Percentiles rank a stretch among this genome's conserved stretches.
These are phyloP conservation scores for Labeo calbasu DNA, from an alignment of 2,797 vertebrate species.

Conservation along the genomic window DNA sequence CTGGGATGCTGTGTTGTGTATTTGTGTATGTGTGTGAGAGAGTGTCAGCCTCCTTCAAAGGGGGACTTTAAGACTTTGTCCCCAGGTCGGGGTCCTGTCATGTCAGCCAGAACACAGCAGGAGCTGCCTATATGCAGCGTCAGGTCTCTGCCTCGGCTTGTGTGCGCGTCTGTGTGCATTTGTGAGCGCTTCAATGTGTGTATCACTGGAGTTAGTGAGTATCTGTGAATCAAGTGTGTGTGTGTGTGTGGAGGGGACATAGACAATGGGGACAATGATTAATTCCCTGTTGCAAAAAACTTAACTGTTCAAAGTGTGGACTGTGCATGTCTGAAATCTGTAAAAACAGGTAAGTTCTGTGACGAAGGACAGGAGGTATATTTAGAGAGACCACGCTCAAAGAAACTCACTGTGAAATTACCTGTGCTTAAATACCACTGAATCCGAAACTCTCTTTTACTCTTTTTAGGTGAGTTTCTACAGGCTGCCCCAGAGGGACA, in stretches of 20 bases:
- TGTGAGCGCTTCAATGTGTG: slow-evolving; percentile 31
- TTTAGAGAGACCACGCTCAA: slow-evolving; percentile 35
- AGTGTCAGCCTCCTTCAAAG: slow-evolving; percentile 46
- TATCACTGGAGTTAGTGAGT: neutral
- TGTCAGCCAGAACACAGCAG: slow-evolving; percentile 60
- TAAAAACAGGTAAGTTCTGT: slow-evolving; percentile 58
- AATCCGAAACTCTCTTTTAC: neutral
- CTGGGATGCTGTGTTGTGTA: slow-evolving; percentile 24
- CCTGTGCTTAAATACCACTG: neutral
- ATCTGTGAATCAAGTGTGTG: neutral
- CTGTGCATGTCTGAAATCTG: slow-evolving; percentile 66
- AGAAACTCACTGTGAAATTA: neutral
- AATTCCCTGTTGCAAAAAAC: slow-evolving; percentile 75
- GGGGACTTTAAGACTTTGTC: slow-evolving; percentile 66
- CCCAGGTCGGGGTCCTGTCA: slow-evolving; percentile 63
- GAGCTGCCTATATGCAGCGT: slow-evolving; percentile 65
- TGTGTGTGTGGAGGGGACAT: slow-evolving; percentile 7
- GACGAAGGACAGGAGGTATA: slow-evolving; percentile 41
- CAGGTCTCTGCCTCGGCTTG: slow-evolving; percentile 41
- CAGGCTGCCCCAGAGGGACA: slow-evolving; percentile 88
- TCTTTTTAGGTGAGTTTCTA: slow-evolving; percentile 82
- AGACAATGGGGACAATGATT: slow-evolving; percentile 76
- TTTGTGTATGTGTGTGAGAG: slow-evolving; percentile 15
- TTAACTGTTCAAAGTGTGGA: slow-evolving; percentile 70
- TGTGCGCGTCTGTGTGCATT: slow-evolving; percentile 33